Conservation (phyloP, 2,888 invertebrate species). For the Ophion obscuratus region DNA sequence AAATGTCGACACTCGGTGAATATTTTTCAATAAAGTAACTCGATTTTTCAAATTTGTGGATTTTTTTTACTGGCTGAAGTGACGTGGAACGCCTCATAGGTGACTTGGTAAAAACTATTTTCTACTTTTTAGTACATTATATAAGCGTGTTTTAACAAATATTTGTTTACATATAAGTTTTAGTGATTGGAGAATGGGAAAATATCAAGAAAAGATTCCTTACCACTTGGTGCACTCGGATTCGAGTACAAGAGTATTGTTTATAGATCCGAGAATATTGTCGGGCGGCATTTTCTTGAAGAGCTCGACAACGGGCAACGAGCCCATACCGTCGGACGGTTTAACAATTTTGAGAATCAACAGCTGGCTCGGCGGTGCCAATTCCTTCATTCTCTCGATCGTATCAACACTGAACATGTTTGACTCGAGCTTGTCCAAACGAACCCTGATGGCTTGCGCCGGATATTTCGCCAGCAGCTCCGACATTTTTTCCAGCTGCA, state of each 20-base stretch:
- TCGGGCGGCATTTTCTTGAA: slow-evolving; percentile 88
- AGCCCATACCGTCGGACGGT: slow-evolving; percentile 72
- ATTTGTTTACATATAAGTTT: not conserved
- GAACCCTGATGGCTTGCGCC: slow-evolving; percentile 86
- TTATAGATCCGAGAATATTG: slow-evolving; percentile 89
- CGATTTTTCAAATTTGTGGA: no score
- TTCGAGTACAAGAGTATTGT: slow-evolving; percentile 88
- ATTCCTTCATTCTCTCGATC: slow-evolving; percentile 78
- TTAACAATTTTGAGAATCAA: slow-evolving; percentile 85
- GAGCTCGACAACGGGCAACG: slow-evolving; percentile 87
- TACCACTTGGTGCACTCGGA: slow-evolving; percentile 18
- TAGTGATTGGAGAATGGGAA: not conserved
- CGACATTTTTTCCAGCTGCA: slow-evolving; percentile 84
- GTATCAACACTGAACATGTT: slow-evolving; percentile 83
- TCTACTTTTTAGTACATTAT: no score
- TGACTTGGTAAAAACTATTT: no score
- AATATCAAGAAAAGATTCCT: not conserved
- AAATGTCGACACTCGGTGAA: no score
- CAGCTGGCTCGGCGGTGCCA: slow-evolving; percentile 86
- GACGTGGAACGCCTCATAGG: no score
- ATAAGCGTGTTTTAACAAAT: no score
- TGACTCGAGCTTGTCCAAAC: slow-evolving; percentile 86
- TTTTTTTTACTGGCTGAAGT: no score
- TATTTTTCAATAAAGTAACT: no score
- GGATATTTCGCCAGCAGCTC: slow-evolving; percentile 83